Evolutionary conservation across 2,888 invertebrate genomes (phyloP).

Genomic region (Silvanus unidentatus): DNA sequence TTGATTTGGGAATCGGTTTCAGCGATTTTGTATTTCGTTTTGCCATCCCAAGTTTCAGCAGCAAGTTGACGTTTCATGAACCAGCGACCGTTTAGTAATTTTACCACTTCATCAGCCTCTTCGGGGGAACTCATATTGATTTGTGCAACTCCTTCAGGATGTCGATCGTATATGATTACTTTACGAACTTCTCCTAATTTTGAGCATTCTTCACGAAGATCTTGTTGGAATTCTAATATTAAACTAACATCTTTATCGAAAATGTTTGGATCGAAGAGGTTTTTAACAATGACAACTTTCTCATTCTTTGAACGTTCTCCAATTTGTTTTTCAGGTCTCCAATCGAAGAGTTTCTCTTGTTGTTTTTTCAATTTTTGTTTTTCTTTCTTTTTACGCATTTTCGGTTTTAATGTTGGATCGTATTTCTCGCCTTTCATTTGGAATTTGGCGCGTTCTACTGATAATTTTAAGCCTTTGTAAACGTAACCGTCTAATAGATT

Average conservation of each 20-base stretch:
- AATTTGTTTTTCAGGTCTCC: slow-evolving; percentile 88
- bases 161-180: slow-evolving; percentile 84
- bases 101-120: slow-evolving; percentile 85
- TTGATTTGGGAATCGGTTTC: slow-evolving; percentile 86
- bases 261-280: slow-evolving; percentile 82
- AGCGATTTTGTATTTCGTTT: slow-evolving; percentile 75
- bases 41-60: slow-evolving; percentile 93
- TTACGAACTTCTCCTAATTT: slow-evolving; percentile 91
- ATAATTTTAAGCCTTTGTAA: slow-evolving; percentile 71
- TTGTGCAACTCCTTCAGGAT: slow-evolving; percentile 92
- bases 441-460: slow-evolving; percentile 90
- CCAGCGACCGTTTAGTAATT: slow-evolving; percentile 81
- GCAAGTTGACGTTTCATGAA: slow-evolving; percentile 80
- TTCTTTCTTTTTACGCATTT: slow-evolving; percentile 81
- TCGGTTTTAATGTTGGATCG: slow-evolving; percentile 88
- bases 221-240: slow-evolving; percentile 86
- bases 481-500: slow-evolving; percentile 85
- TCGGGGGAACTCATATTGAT: slow-evolving; percentile 86
- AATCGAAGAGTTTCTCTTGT: slow-evolving; percentile 92
- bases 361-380: slow-evolving; percentile 86
- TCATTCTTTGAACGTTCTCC: slow-evolving; percentile 86
- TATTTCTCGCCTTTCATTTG: slow-evolving; percentile 85
- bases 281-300: slow-evolving; percentile 85
- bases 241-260: slow-evolving; percentile 86
- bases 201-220: slow-evolving; percentile 79